Evolutionary conservation across 2,888 invertebrate genomes (phyloP).

Genomic region (Eutolmus rufibarbis): DNA sequence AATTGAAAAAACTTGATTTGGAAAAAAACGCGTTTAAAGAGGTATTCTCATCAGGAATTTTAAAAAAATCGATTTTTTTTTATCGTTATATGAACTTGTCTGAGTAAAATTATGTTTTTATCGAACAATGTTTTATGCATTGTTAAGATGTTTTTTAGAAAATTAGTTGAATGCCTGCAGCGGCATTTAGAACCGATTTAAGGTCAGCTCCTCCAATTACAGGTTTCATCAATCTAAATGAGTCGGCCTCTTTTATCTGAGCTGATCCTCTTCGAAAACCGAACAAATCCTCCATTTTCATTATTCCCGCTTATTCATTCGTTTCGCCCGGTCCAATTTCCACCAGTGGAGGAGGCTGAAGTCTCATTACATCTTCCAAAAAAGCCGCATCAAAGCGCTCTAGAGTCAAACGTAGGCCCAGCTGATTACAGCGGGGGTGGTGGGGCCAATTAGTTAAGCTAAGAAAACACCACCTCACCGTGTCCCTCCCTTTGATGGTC

Average conservation of each 20-base stretch:
- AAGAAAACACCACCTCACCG: background rate
- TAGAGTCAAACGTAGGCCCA: background rate
- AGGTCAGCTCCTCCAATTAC: background rate
- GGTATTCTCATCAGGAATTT: too few relatives aligned
- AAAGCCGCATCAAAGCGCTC: constrained; percentile 17
- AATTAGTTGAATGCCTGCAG: background rate
- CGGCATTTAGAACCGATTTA: background rate
- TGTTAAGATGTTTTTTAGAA: background rate
- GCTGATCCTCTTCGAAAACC: background rate
- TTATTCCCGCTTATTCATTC: background rate
- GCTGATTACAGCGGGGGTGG: background rate
- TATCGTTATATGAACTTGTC: too few relatives aligned
- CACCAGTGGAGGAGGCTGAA: background rate
- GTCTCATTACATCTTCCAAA: background rate
- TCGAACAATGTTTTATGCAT: background rate
- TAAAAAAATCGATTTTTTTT: too few relatives aligned
- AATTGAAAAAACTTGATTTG: too few relatives aligned
- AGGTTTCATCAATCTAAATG: background rate
- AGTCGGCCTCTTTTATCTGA: background rate
- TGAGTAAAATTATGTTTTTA: too few relatives aligned
- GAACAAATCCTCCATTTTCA: constrained; percentile 1
- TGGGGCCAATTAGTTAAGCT: constrained; percentile 24
- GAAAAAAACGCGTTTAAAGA: too few relatives aligned
- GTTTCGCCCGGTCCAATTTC: background rate
- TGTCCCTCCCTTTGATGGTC: background rate